A percentile compares a stretch with the other conserved stretches of the same genome.
These are phyloP conservation scores for Neoaliturus tenellus DNA, from an alignment of 2,888 invertebrate genomes.

Conservation along the genomic window DNA sequence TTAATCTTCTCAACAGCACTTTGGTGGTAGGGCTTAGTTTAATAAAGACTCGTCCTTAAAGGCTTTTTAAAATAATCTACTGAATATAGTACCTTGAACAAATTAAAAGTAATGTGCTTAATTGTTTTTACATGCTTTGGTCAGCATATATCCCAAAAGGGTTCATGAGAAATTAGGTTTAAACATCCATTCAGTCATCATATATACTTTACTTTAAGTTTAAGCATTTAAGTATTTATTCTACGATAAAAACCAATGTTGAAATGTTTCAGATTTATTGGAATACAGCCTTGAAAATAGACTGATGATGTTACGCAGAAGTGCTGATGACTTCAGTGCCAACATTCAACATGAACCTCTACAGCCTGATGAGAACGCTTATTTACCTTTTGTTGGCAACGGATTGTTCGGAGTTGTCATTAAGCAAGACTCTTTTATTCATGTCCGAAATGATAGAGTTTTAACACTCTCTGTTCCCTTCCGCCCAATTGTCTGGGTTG, in stretches of 20 bases:
- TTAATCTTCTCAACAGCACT: no score
- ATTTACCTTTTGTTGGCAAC: slow-evolving; percentile 86
- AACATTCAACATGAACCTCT: slow-evolving; percentile 78
- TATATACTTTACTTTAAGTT: not conserved
- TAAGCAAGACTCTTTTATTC: slow-evolving; percentile 79
- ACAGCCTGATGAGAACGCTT: slow-evolving; percentile 76
- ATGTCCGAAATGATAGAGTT: slow-evolving; percentile 81
- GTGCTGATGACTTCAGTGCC: slow-evolving; percentile 80
- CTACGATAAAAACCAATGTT: not conserved
- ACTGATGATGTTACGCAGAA: slow-evolving; percentile 77
- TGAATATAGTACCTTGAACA: no score
- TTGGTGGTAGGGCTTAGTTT: no score
- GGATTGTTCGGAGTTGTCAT: slow-evolving; percentile 81
- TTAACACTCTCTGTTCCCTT: slow-evolving; percentile 80
- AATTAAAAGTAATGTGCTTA: no score
- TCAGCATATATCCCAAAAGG: not conserved
- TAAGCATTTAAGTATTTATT: not conserved
- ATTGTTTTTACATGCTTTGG: no score
- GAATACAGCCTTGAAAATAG: slow-evolving; percentile 81
- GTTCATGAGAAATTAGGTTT: not conserved
- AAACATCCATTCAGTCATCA: not conserved
- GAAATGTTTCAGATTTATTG: slow-evolving; percentile 72
- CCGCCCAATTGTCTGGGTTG: slow-evolving; percentile 78
- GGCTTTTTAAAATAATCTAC: no score
- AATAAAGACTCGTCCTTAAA: no score